Conservation (phyloP, 2,113 vertebrate genomes). For the Amphiprion percula region DNA sequence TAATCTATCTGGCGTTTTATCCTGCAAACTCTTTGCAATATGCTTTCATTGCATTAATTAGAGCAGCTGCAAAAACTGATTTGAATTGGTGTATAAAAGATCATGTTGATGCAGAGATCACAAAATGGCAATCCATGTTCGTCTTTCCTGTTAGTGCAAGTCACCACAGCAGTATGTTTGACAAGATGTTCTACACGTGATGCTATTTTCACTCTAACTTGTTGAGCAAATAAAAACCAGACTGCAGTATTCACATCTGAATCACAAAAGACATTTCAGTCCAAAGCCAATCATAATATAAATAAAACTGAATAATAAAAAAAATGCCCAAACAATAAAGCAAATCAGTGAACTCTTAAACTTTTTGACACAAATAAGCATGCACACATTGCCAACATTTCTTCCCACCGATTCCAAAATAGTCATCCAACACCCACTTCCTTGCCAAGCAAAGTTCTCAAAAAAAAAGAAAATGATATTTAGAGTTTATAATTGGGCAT, state of each 20-base stretch:
- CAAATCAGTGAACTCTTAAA: no score
- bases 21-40: not conserved
- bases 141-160: not conserved
- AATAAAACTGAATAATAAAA: no score
- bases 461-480: not conserved
- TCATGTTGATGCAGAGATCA: not conserved
- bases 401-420: not conserved
- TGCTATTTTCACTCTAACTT: not conserved
- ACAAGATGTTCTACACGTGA: not conserved
- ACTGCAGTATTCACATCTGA: no score
- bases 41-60: not conserved
- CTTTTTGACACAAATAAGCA: not conserved
- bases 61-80: not conserved
- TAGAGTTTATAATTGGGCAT: not conserved
- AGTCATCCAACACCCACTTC: not conserved
- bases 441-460: not conserved
- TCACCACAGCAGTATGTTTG: not conserved
- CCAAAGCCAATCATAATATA: no score
- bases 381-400: not conserved
- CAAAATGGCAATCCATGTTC: not conserved
- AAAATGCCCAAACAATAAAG: no score
- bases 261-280: no score
- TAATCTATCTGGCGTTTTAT: not conserved
- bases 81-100: not conserved
- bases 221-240: not conserved